A percentile compares a stretch with the other conserved stretches of the same genome.
These are phyloP conservation scores for Tapirus terrestris DNA, from an alignment of 2,113 vertebrate genomes.

Conservation along the genomic window DNA sequence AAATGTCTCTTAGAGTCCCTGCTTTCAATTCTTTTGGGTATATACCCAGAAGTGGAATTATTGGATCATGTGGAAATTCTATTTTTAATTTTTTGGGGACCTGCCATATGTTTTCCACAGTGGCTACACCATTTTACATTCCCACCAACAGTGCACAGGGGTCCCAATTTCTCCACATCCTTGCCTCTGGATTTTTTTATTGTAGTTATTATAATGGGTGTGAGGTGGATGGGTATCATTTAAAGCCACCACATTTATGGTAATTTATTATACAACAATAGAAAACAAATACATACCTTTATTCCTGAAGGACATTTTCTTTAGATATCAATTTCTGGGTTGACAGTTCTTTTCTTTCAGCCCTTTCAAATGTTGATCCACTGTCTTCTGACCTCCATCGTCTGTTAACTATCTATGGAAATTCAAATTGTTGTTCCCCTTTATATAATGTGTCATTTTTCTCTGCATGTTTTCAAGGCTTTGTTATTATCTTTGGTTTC, in stretches of 20 bases:
- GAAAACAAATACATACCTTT: not conserved
- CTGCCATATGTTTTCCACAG: not conserved
- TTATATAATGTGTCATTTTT: not conserved
- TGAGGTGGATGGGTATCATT: not conserved
- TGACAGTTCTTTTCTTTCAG: not conserved
- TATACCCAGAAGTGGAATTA: not conserved
- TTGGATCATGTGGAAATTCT: not conserved
- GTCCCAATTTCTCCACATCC: not conserved
- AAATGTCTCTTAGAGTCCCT: too few relatives aligned
- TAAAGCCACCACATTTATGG: not conserved
- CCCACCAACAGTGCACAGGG: not conserved
- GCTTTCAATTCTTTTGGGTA: too few relatives aligned
- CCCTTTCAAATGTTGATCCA: too few relatives aligned
- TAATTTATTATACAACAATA: not conserved
- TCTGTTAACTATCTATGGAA: not conserved
- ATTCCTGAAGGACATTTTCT: not conserved
- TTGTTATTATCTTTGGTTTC: too few relatives aligned
- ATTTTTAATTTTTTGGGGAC: not conserved
- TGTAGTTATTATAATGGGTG: not conserved
- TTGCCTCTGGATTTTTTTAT: not conserved
- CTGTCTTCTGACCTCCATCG: not conserved
- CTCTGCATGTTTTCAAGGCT: not conserved
- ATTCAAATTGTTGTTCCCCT: not conserved
- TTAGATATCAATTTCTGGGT: not conserved
- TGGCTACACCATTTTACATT: not conserved